phyloP scores from a whole-genome alignment of 2,113 vertebrate genomes.

The Apistogramma diplotaenia region DNA sequence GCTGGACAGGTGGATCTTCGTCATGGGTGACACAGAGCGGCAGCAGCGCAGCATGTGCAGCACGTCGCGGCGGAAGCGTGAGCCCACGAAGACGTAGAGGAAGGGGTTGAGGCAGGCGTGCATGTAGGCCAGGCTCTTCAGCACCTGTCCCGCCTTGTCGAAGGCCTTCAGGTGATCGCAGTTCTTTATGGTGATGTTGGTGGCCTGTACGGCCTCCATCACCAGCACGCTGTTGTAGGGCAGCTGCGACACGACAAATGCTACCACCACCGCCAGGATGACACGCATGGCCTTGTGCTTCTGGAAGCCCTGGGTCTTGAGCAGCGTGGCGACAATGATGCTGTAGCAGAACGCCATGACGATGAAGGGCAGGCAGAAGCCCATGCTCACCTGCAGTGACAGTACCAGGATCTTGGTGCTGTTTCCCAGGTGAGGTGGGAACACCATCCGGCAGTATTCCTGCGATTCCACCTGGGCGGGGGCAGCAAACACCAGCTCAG shows the following conservation, averaged over 20 bases:
- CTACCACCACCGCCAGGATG: constrained; percentile 77
- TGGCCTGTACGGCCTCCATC: constrained; percentile 71
- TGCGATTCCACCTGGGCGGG: rapidly evolving
- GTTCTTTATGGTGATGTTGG: constrained; percentile 36
- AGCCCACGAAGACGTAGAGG: constrained; percentile 86
- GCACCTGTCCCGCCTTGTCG: constrained; percentile 76
- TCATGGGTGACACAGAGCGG: background rate
- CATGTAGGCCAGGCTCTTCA: constrained; percentile 83
- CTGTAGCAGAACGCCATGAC: constrained; percentile 86
- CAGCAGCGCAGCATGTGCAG: constrained; percentile 57
- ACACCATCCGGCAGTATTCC: constrained; percentile 76
- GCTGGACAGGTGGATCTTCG: background rate
- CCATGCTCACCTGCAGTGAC: constrained; percentile 79
- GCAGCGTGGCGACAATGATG: constrained; percentile 80
- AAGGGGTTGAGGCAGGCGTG: constrained; percentile 90
- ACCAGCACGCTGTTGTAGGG: constrained; percentile 84
- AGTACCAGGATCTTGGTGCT: constrained; percentile 72
- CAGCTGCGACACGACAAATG: constrained; percentile 84
- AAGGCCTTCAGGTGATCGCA: constrained; percentile 66
- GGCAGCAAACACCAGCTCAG: constrained; percentile 81
- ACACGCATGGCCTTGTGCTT: constrained; percentile 87
- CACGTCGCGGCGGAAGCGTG: constrained; percentile 80
- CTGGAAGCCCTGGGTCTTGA: constrained; percentile 80
- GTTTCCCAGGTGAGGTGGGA: constrained; percentile 43
- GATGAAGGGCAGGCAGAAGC: constrained; percentile 84